phyloP scores from a whole-genome alignment of 1,140 invertebrate genomes.

The Macrosteles quadrilineatus region DNA sequence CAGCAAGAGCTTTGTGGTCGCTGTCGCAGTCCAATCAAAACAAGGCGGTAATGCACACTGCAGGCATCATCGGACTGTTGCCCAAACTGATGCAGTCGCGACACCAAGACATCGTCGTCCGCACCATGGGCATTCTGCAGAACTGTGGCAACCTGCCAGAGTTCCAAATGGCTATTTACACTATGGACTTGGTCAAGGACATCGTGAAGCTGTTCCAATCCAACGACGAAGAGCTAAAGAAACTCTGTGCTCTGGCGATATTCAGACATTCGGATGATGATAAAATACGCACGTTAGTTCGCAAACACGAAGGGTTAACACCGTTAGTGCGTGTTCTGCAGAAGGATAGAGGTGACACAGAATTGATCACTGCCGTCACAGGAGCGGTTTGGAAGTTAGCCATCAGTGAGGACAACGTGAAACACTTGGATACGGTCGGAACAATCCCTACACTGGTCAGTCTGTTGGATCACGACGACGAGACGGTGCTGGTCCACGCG shows the following conservation, averaged over 20 bases:
- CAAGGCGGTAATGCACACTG: conserved; percentile 78
- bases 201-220: conserved; percentile 75
- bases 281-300: conserved; percentile 78
- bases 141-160: conserved; percentile 66
- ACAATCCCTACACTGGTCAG: conserved; percentile 66
- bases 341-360: conserved; percentile 68
- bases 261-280: conserved; percentile 86
- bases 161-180: conserved; percentile 82
- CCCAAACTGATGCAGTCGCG: conserved; percentile 71
- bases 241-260: conserved; percentile 84
- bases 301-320: conserved; percentile 79
- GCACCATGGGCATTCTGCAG: conserved; percentile 80
- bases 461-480: conserved; percentile 74
- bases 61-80: conserved; percentile 79
- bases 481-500: conserved; percentile 82
- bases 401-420: conserved; percentile 76
- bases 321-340: conserved; percentile 74
- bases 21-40: conserved; percentile 81
- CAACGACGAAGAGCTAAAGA: conserved; percentile 61
- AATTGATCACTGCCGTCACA: conserved; percentile 77
- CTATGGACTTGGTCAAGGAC: conserved; percentile 82
- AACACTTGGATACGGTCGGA: conserved; percentile 69
- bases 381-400: conserved; percentile 94
- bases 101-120: conserved; percentile 77
- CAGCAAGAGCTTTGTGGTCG: conserved; percentile 83